Evolutionary conservation across 2,888 invertebrate genomes (phyloP), one percentile per base, ranked within the genome.

Genomic region (Schizotus pectinicornis): DNA sequence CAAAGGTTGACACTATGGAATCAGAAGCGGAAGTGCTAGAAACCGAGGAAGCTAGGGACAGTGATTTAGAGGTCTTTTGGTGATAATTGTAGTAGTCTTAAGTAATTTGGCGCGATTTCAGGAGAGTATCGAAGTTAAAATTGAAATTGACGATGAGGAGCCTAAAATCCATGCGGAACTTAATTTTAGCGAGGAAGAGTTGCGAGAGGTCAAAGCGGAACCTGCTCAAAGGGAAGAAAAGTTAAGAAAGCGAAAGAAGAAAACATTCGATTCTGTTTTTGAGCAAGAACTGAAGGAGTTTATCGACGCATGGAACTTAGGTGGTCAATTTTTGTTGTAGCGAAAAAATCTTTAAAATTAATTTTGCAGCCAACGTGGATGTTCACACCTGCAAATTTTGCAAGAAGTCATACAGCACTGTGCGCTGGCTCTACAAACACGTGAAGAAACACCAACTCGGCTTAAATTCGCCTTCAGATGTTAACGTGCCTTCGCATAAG

Each of bases 341-440:
- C 22, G 22, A 22, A 5, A n/a, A n/a, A n/a, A n/a, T n/a, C 22
- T 22, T 22, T 22, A 3, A 2, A 22, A 22, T 22, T 22, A 34
- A 14, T 22, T 54, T 46, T 54, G 7, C 31, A 61, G 58, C 34
- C 3, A 39, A 37, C n/a, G 41, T 41, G 8, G 42, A 49, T 8
- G 38, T 33, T 13, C 62, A 62, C 6, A 54, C 57, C 35, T 75
- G 75, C 46, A 68, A 65, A 55, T 68, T 68, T 46, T 74, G 74
- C 57, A 65, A 61, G 3, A 72, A 69, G 57, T 59, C 58, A 22
- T 74, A 73, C 59, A 68, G 56, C 3, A 66, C 68, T 22, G 57
- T 66, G 7, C 59, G 63, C 9, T 73, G 74, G 72, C 58, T 75
- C 8, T 58, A 64, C 33, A 69, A 65, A 59, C 75, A 75, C 49